Conservation (phyloP, 2,797 vertebrate species). For the Muraenolepis orangiensis region DNA sequence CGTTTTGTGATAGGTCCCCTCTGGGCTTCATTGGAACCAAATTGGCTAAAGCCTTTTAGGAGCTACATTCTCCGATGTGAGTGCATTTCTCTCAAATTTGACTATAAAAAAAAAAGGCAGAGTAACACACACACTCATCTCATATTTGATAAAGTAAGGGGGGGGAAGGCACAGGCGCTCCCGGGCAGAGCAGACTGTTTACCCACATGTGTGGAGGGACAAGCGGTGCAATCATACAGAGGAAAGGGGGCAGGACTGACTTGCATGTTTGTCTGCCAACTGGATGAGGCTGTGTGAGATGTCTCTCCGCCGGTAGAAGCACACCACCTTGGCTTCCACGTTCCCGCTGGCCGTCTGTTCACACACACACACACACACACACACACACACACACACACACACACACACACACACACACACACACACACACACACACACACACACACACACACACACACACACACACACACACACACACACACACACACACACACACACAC, state of each 20-base stretch:
- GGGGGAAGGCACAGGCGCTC: too few relatives aligned
- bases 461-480: conserved; percentile 29
- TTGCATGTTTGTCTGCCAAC: conserved; percentile 97
- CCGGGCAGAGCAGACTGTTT: neutral
- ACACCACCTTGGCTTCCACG: conserved; percentile 98
- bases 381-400: conserved; percentile 14
- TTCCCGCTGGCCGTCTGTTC: conserved; percentile 95
- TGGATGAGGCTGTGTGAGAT: conserved; percentile 98
- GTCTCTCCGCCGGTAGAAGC: conserved; percentile 96
- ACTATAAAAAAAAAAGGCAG: too few relatives aligned
- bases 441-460: neutral
- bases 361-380: conserved; percentile 32
- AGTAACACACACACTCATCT: too few relatives aligned
- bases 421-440: neutral
- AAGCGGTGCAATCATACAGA: neutral
- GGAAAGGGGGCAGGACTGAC: conserved; percentile 77
- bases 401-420: neutral
- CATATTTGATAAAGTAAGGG: too few relatives aligned
- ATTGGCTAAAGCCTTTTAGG: too few relatives aligned
- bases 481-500: conserved; percentile 28
- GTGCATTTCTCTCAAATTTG: too few relatives aligned
- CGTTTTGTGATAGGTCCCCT: too few relatives aligned
- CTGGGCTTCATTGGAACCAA: too few relatives aligned
- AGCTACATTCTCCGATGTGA: too few relatives aligned
- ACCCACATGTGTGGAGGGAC: neutral